Percentiles rank a stretch among this genome's conserved stretches.
Conservation (phyloP, 2,113 vertebrate species). For the Aspiorhynchus laticeps region DNA sequence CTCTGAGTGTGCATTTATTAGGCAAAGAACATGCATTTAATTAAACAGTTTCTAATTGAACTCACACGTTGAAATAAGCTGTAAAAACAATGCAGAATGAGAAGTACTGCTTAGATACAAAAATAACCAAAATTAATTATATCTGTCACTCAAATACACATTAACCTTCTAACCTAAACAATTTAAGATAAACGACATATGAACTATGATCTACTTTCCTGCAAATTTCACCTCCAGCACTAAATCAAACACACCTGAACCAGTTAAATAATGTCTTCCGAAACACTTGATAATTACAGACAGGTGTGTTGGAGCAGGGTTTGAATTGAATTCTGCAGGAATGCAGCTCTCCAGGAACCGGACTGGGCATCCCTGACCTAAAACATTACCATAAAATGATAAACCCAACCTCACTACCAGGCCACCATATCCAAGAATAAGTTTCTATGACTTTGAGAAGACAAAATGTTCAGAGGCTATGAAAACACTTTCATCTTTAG, state of each 20-base stretch:
- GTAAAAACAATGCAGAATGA: not conserved
- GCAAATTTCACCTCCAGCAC: not conserved
- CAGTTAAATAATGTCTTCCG: not conserved
- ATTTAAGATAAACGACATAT: not conserved
- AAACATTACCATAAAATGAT: not conserved
- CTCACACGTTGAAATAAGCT: not conserved
- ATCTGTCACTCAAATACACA: not conserved
- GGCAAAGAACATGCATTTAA: not conserved
- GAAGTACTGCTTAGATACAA: not conserved
- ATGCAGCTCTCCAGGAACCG: not conserved
- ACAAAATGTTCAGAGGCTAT: slow-evolving; percentile 28
- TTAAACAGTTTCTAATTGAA: not conserved
- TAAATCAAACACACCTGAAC: not conserved
- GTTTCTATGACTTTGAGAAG: slow-evolving; percentile 38
- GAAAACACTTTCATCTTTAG: not conserved
- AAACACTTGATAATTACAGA: not conserved
- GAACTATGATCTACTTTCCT: not conserved
- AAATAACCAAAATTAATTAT: not conserved
- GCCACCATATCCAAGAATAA: not conserved
- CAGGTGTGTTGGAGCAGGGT: not conserved
- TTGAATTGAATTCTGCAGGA: not conserved
- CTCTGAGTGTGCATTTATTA: not conserved
- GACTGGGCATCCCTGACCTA: not conserved
- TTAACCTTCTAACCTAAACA: not conserved
- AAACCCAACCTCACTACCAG: not conserved